Conservation (phyloP, 1,140 invertebrate species). For the Drosophila quadrilineata region DNA sequence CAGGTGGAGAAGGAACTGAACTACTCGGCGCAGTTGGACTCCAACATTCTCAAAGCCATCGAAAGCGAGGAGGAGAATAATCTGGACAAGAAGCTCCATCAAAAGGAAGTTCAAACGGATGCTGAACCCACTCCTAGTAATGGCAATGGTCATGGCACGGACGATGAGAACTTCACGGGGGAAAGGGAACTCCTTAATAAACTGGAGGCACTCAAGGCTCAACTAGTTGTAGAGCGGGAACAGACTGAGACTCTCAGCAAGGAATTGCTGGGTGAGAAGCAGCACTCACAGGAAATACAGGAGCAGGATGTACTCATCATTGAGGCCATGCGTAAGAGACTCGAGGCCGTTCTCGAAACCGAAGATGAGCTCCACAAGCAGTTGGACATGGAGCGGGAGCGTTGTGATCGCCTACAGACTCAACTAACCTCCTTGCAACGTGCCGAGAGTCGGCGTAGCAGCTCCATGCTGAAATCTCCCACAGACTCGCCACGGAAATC, state of each 20-base stretch:
- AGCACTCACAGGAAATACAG: slow-evolving; percentile 82
- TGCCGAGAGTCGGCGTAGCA: slow-evolving; percentile 67
- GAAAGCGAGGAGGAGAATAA: slow-evolving; percentile 82
- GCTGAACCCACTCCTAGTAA: slow-evolving; percentile 16
- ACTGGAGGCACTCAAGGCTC: slow-evolving; percentile 77
- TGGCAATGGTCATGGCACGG: slow-evolving; percentile 58
- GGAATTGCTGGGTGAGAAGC: slow-evolving; percentile 82
- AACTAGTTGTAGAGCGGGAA: slow-evolving; percentile 81
- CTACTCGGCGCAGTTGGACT: slow-evolving; percentile 84
- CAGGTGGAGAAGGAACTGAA: slow-evolving; percentile 84
- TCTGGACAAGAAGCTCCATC: slow-evolving; percentile 80
- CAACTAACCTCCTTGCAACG: slow-evolving; percentile 70
- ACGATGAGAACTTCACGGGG: slow-evolving; percentile 74
- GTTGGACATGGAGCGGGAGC: slow-evolving; percentile 83
- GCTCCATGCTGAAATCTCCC: slow-evolving; percentile 65
- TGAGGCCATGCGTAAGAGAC: slow-evolving; percentile 84
- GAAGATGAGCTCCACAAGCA: slow-evolving; percentile 85
- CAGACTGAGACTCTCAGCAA: slow-evolving; percentile 82
- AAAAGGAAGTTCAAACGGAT: slow-evolving; percentile 73
- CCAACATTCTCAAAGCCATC: slow-evolving; percentile 83
- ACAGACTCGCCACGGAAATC: slow-evolving; percentile 71
- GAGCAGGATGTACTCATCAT: slow-evolving; percentile 85
- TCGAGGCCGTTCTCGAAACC: slow-evolving; percentile 85
- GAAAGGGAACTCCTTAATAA: slow-evolving; percentile 73
- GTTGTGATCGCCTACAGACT: slow-evolving; percentile 82